Base-by-base conservation (phyloP, 2,113 vertebrate species). In the Climacteris rufus region DNA sequence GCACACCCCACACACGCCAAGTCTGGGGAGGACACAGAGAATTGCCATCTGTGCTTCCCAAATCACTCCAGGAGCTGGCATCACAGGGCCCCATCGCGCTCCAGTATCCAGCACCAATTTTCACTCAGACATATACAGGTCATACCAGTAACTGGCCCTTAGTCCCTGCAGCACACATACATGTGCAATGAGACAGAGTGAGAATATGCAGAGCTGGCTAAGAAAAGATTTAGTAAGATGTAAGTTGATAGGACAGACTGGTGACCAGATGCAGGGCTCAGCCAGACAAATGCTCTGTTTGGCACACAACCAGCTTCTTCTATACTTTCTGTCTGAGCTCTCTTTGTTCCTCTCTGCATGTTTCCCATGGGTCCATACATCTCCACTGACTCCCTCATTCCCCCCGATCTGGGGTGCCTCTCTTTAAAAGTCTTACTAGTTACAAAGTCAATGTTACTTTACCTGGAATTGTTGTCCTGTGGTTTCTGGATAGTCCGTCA, bases 1-100 rank as follows among this genome's bases (percentile, higher is more conserved):
- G 21, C 7, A 17, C 37, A 27, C 3, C 19, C 9, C 13, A 35
- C 7, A 14, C 42, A 20, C 1, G 0, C 13, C 31, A 53, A 15
- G 11, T 21, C 28, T 61, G 28, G 27, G 28, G 15, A 45, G 50
- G 19, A 42, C 10, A 40, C 5, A 42, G 49, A 52, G 4, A 31
- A 39, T 45, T 16, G 0, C 21, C 30, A 15, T 13, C 10, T 31
- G 19, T n/a, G 22, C 31, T 65, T n/a, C 27, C 22, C 22, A 15
- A 30, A 13, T 35, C n/a, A 24, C 30, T 49, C 35, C 61, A 76
- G 33, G n/a, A 82, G 6, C 31, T 87, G 37, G 7, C 12, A 39
- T 49, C 37, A 56, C 4, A 75, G 19, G 30, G 2, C 12, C 10
- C 20, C 3, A 3, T 54, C 22, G 25, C 53, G 15, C 25, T 60